phyloP scores from a whole-genome alignment of 2,113 vertebrate genomes.

The Noturus placidus region DNA sequence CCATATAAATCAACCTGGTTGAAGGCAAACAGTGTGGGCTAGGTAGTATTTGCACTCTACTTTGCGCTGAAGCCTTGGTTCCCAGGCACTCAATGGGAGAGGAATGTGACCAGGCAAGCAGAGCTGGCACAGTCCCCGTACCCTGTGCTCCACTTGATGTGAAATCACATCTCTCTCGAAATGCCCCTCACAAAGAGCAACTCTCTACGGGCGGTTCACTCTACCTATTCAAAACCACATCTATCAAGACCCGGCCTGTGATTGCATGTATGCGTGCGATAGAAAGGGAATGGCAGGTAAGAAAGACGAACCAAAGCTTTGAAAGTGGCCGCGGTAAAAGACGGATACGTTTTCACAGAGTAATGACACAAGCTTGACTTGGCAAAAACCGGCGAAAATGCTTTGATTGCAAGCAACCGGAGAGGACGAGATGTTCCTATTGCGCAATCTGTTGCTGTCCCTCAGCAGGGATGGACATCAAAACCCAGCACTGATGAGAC shows the following conservation, averaged over 20 bases:
- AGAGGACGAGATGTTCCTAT: slow-evolving; percentile 46
- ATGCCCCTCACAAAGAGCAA: slow-evolving; percentile 49
- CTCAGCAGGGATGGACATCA: not conserved
- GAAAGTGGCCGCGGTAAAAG: slow-evolving; percentile 41
- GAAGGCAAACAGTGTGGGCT: slow-evolving; percentile 6
- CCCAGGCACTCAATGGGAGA: slow-evolving; percentile 50
- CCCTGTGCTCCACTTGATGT: slow-evolving; percentile 36
- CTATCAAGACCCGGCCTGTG: slow-evolving; percentile 45
- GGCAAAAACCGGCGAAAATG: slow-evolving; percentile 26
- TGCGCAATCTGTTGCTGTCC: slow-evolving; percentile 10
- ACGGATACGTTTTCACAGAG: slow-evolving; percentile 50
- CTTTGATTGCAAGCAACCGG: slow-evolving; percentile 42
- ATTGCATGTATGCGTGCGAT: slow-evolving; percentile 38
- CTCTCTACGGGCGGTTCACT: slow-evolving; percentile 43
- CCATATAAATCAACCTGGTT: not conserved
- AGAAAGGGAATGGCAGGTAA: slow-evolving; percentile 29
- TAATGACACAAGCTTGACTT: slow-evolving; percentile 48
- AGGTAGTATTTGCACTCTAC: slow-evolving; percentile 29
- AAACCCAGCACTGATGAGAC: slow-evolving; percentile 11
- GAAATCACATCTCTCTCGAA: slow-evolving; percentile 52
- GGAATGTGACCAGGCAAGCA: slow-evolving; percentile 50
- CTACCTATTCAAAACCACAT: slow-evolving; percentile 51
- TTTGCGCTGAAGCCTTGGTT: slow-evolving; percentile 34
- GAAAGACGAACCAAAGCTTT: slow-evolving; percentile 38
- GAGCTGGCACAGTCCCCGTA: slow-evolving; percentile 39